Percentiles rank a stretch among this genome's conserved stretches.
Evolutionary conservation across 2,888 invertebrate genomes (phyloP).

Genomic region (Spisula solida): DNA sequence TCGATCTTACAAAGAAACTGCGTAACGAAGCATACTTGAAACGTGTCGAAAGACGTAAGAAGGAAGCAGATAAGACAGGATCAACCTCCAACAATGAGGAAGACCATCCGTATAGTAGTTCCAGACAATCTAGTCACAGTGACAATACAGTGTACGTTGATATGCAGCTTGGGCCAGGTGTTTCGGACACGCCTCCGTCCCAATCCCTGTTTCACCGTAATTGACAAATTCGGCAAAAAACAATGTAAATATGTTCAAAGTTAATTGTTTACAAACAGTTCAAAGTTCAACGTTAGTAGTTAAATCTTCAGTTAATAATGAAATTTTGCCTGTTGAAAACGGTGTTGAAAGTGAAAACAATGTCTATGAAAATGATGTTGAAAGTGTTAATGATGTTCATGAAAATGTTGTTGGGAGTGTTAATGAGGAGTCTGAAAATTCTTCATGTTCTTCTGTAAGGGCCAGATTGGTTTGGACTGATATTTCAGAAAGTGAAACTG

Average conservation of each 20-base stretch:
- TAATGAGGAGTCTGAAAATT: too few relatives aligned
- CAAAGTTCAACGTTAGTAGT: too few relatives aligned
- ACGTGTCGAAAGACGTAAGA: too few relatives aligned
- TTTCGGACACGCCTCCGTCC: constrained; percentile 18
- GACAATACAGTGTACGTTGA: constrained; percentile 6
- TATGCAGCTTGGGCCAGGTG: background rate
- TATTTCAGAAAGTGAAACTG: background rate
- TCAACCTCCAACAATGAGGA: background rate
- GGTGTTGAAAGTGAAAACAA: too few relatives aligned
- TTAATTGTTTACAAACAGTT: background rate
- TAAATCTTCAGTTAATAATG: too few relatives aligned
- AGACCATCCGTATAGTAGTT: constrained; percentile 17
- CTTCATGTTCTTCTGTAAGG: background rate
- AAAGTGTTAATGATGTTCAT: background rate
- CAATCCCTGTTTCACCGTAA: constrained; percentile 23
- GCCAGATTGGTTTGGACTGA: background rate
- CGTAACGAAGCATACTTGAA: too few relatives aligned
- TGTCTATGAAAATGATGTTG: too few relatives aligned
- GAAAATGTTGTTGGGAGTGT: background rate
- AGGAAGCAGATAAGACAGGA: background rate
- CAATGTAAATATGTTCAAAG: constrained; percentile 18
- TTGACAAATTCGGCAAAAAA: constrained; percentile 18
- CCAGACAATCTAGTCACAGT: constrained; percentile 1
- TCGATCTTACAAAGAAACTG: too few relatives aligned
- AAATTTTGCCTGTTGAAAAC: too few relatives aligned